A percentile compares a stretch with the other conserved stretches of the same genome.
Evolutionary conservation across 2,113 vertebrate genomes (phyloP).

Genomic region (Cairina moschata): DNA sequence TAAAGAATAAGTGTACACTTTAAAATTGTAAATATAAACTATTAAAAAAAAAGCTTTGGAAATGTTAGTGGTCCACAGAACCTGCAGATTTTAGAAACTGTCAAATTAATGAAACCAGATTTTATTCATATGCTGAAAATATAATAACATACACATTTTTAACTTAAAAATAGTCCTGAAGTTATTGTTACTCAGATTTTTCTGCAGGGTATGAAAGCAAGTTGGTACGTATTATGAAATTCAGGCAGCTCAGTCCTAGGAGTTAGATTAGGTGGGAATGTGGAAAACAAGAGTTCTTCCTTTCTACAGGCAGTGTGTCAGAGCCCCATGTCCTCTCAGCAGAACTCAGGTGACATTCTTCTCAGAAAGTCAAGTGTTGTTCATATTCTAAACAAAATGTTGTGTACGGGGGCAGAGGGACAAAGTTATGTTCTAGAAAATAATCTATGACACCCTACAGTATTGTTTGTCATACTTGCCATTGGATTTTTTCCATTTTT

Average conservation of each 20-base stretch:
- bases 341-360: not conserved
- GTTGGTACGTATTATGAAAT: not conserved
- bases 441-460: not conserved
- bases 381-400: not conserved
- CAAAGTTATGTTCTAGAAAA: not conserved
- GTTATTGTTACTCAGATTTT: not conserved
- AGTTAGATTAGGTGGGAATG: not conserved
- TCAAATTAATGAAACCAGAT: not conserved
- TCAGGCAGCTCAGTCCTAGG: not conserved
- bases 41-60: not conserved
- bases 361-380: not conserved
- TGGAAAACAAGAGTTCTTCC: not conserved
- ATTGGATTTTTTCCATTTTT: not conserved
- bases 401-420: not conserved
- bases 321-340: rapidly evolving
- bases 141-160: not conserved
- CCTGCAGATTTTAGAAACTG: not conserved
- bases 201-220: not conserved
- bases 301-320: not conserved
- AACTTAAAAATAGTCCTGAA: not conserved
- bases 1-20: not conserved
- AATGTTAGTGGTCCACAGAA: not conserved
- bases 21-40: not conserved
- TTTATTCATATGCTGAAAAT: not conserved
- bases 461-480: not conserved